Evolutionary conservation across 2,113 vertebrate species (phyloP).

Genomic region (Boulengeromyrus knoepffleri): DNA sequence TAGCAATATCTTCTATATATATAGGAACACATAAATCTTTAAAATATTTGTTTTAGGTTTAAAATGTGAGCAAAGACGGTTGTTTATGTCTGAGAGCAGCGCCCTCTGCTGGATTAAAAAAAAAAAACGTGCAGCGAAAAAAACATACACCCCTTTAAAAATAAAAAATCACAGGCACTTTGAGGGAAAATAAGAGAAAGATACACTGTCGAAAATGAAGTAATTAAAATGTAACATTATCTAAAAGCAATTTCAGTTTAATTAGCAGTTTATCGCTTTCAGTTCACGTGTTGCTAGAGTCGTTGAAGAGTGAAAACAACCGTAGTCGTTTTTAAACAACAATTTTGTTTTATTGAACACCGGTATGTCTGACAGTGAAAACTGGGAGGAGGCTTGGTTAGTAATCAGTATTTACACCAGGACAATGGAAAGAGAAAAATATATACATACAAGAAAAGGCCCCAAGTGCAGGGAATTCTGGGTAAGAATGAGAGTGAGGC

Average conservation of each 20-base stretch:
- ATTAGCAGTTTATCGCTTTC: background rate
- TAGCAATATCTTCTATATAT: background rate
- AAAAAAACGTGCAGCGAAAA: background rate
- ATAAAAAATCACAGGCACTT: background rate
- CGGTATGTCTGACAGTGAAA: conserved; percentile 80
- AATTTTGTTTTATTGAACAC: conserved; percentile 75
- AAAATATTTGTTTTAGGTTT: conserved; percentile 1
- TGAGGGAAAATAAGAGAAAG: background rate
- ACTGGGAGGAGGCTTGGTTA: conserved; percentile 82
- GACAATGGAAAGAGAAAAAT: conserved; percentile 75
- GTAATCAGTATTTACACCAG: conserved; percentile 91
- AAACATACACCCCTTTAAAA: background rate
- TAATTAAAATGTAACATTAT: background rate
- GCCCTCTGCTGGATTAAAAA: background rate
- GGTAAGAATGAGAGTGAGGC: conserved; percentile 60
- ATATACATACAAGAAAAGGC: conserved; percentile 51
- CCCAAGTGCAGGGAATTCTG: conserved; percentile 69
- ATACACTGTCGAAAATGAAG: background rate
- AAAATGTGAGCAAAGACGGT: background rate
- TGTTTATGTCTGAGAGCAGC: background rate
- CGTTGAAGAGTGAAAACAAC: background rate
- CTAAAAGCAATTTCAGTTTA: background rate
- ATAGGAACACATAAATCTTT: background rate
- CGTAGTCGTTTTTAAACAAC: background rate
- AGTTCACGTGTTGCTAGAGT: background rate